A percentile compares a stretch with the other conserved stretches of the same genome.
These are phyloP conservation scores for Sesamia nonagrioides DNA, from an alignment of 1,140 invertebrate species.

Conservation along the genomic window DNA sequence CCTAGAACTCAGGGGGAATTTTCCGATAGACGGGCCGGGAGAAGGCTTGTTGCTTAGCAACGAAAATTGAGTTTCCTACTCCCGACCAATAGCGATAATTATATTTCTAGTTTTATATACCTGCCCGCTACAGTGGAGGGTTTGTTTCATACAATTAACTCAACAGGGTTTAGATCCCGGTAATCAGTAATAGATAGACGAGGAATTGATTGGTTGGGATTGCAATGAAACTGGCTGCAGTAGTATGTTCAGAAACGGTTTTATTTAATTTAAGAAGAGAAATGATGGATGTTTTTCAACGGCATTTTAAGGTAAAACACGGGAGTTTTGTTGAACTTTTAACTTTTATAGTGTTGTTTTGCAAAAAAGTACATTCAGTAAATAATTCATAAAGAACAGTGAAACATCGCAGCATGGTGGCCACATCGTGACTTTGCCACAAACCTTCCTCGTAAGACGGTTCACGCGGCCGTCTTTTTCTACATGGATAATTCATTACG, in stretches of 20 bases:
- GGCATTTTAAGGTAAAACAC: background rate
- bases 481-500: too few relatives aligned
- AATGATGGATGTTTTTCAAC: background rate
- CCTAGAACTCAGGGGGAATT: conserved; percentile 8
- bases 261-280: background rate
- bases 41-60: conserved; percentile 16
- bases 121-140: background rate
- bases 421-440: too few relatives aligned
- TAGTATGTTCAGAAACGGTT: background rate
- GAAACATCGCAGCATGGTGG: too few relatives aligned
- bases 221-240: background rate
- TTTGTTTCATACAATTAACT: conserved; percentile 4
- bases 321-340: too few relatives aligned
- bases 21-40: conserved; percentile 2
- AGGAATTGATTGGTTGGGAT: background rate
- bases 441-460: too few relatives aligned
- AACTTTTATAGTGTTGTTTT: too few relatives aligned
- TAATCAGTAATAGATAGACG: conserved; percentile 7
- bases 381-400: too few relatives aligned
- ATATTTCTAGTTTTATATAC: conserved; percentile 24
- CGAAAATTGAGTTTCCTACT: conserved; percentile 16
- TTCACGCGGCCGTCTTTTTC: too few relatives aligned
- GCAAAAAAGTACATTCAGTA: too few relatives aligned
- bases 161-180: background rate
- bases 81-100: conserved; percentile 15